These are phyloP conservation scores for Odocoileus hemionus DNA, from an alignment of 2,113 vertebrate genomes.

Conservation along the genomic window DNA sequence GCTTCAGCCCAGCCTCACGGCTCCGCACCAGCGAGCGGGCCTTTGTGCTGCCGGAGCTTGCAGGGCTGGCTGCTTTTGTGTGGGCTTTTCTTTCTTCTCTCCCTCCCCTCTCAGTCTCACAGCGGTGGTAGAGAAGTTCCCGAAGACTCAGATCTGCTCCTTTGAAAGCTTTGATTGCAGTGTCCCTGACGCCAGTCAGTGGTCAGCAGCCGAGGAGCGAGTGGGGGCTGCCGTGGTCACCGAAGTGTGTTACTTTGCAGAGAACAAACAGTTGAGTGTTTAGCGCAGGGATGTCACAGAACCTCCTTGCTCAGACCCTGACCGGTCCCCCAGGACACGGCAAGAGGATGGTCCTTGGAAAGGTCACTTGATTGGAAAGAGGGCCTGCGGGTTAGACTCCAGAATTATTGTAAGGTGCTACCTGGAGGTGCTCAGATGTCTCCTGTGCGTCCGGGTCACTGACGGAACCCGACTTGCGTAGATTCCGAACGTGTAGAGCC, in stretches of 20 bases:
- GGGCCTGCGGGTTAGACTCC: background rate
- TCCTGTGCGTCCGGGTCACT: background rate
- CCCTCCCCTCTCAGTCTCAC: background rate
- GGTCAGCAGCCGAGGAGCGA: background rate
- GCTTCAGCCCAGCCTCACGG: slow-evolving; percentile 8
- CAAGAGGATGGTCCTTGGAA: background rate
- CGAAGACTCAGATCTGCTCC: background rate
- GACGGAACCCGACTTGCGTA: background rate
- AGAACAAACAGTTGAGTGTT: background rate
- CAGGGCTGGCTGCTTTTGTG: slow-evolving; percentile 62
- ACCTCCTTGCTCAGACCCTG: background rate
- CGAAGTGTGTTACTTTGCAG: slow-evolving; percentile 39
- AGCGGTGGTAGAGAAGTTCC: slow-evolving; percentile 51
- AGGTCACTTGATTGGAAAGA: slow-evolving; percentile 12
- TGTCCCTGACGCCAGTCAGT: background rate
- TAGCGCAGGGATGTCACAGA: background rate
- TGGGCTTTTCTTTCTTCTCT: slow-evolving; percentile 25
- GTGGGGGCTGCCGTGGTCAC: background rate
- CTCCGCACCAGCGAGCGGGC: slow-evolving; percentile 48
- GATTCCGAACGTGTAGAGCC: background rate
- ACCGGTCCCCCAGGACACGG: background rate
- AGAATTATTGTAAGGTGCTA: background rate
- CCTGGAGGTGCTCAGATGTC: background rate
- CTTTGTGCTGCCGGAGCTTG: slow-evolving; percentile 62
- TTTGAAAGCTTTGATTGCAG: background rate